Evolutionary conservation across 2,888 invertebrate genomes (phyloP).

Genomic region (Heliconius charithonia): DNA sequence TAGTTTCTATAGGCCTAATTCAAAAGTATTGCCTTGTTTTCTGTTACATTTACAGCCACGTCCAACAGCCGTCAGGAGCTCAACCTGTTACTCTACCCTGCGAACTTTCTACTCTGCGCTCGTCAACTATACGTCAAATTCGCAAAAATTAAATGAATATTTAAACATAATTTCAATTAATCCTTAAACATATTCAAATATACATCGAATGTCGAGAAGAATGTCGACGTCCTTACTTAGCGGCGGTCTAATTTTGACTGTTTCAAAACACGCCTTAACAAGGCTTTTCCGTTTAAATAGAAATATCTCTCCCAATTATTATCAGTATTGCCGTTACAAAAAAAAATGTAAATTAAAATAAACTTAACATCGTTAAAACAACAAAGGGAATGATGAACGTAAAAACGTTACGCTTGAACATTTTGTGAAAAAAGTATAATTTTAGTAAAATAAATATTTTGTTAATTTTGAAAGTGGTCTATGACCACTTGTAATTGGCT

Average conservation of each 20-base stretch:
- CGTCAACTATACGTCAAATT: background rate
- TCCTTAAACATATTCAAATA: background rate
- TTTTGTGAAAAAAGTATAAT: background rate
- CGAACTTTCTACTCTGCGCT: too few species aligned
- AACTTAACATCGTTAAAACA: background rate
- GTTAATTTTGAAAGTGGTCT: background rate
- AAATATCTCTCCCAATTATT: constrained; percentile 7
- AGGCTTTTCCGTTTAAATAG: background rate
- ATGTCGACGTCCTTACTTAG: constrained; percentile 7
- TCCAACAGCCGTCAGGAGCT: too few species aligned
- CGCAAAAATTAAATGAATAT: background rate
- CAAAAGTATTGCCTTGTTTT: background rate
- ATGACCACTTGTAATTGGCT: too few species aligned
- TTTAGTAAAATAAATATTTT: constrained; percentile 5
- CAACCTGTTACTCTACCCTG: too few species aligned
- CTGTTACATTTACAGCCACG: background rate
- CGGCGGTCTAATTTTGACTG: constrained; percentile 9
- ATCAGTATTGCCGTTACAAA: background rate
- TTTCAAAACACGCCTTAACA: constrained; percentile 14
- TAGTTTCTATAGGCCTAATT: too few species aligned
- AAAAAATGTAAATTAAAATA: background rate
- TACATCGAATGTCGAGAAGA: constrained; percentile 8
- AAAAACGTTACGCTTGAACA: background rate
- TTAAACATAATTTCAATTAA: background rate
- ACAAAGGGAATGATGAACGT: background rate